Conservation (phyloP, 1,140 invertebrate genomes). For the Mylabris phalerata region DNA sequence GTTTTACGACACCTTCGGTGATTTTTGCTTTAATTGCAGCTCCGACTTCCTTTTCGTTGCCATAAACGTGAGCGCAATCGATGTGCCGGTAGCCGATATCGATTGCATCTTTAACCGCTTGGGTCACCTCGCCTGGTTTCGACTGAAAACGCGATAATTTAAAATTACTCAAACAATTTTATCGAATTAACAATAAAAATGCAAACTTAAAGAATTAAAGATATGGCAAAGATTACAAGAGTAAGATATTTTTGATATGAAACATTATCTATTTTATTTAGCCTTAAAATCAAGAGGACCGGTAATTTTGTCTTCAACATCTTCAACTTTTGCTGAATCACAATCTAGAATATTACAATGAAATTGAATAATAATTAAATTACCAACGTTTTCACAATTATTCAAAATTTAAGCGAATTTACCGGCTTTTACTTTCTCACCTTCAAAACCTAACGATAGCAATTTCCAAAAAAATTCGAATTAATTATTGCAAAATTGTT, state of each 20-base stretch:
- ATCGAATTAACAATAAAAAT: not conserved
- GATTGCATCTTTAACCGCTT: slow-evolving; percentile 49
- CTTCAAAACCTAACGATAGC: no score
- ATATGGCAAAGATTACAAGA: not conserved
- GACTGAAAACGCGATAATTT: slow-evolving; percentile 21
- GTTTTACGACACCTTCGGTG: slow-evolving; percentile 60
- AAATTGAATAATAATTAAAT: no score
- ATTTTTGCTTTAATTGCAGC: slow-evolving; percentile 64
- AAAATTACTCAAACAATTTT: not conserved
- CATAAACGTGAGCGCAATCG: slow-evolving; percentile 62
- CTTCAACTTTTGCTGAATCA: no score
- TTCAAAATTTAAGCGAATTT: no score
- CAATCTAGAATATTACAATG: no score
- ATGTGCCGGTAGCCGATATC: slow-evolving; percentile 67
- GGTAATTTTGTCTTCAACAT: not conserved
- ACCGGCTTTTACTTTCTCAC: no score
- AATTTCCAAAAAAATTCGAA: not conserved
- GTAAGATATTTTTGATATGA: not conserved
- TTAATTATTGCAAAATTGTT: slow-evolving; percentile 15
- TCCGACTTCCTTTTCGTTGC: slow-evolving; percentile 82
- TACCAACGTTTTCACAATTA: not conserved
- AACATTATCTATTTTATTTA: not conserved
- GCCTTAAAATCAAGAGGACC: not conserved
- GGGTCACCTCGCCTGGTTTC: slow-evolving; percentile 33
- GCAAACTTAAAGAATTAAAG: not conserved